phyloP scores from a whole-genome alignment of 2,888 invertebrate species.

The Hartigia nigra region DNA sequence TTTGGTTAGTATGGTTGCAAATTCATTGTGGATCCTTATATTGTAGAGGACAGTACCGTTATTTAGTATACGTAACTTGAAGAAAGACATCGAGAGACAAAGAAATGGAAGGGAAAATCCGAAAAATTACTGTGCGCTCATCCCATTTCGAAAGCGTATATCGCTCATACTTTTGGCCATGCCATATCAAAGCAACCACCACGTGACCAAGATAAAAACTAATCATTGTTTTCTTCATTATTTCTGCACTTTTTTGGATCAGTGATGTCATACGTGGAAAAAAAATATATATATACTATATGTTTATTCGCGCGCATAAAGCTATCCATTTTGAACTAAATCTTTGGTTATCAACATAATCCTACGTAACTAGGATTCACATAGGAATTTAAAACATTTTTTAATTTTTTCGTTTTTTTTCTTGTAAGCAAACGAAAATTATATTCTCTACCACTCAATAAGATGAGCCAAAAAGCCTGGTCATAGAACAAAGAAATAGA shows the following conservation, averaged over 20 bases:
- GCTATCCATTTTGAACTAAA: conserved; percentile 46
- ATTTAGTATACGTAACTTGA: not conserved
- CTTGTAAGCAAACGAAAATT: not conserved
- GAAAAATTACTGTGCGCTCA: not conserved
- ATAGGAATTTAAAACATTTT: not conserved
- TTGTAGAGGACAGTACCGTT: not conserved
- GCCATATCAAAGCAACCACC: not conserved
- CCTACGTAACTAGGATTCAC: not conserved
- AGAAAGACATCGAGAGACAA: not conserved
- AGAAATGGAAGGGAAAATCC: not conserved
- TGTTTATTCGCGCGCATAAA: conserved; percentile 20
- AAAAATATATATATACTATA: not conserved
- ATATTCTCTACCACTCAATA: not conserved
- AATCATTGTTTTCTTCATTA: not conserved
- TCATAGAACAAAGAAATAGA: not conserved
- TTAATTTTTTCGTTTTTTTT: not conserved
- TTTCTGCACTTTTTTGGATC: not conserved
- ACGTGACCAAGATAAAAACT: not conserved
- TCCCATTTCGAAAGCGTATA: not conserved
- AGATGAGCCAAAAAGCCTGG: not conserved
- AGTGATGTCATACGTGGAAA: not conserved
- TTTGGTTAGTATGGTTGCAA: not conserved
- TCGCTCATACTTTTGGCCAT: not conserved
- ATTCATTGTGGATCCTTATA: not conserved
- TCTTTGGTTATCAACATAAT: conserved; percentile 24